Conservation (phyloP, 2,797 vertebrate species). For the Micromesistius poutassou region DNA sequence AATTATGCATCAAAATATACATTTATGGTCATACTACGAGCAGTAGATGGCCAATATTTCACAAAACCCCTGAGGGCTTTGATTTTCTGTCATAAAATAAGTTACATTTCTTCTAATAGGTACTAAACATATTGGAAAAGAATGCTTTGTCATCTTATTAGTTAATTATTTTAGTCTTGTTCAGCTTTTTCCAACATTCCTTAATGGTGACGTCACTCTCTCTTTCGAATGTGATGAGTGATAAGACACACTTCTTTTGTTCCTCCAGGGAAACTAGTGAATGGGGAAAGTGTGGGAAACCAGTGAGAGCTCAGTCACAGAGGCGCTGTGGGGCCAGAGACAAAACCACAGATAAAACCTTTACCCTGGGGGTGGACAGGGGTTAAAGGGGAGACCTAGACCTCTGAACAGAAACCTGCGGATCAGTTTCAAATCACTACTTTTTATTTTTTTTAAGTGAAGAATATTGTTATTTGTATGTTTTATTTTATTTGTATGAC, state of each 20-base stretch:
- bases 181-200: too few species aligned
- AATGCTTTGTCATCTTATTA: background rate
- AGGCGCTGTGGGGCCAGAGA: constrained; percentile 49
- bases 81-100: background rate
- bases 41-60: too few species aligned
- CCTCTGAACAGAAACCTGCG: background rate
- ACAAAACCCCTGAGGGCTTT: too few species aligned
- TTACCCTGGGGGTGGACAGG: constrained; percentile 25
- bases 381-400: background rate
- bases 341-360: constrained; percentile 14
- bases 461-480: background rate
- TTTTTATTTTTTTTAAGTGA: background rate
- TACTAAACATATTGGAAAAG: background rate
- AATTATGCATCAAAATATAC: too few species aligned
- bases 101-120: background rate
- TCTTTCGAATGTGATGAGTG: background rate
- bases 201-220: too few species aligned
- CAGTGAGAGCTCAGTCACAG: constrained; percentile 61
- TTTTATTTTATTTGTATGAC: background rate
- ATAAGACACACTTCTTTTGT: background rate
- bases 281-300: constrained; percentile 64
- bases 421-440: background rate
- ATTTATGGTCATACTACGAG: too few species aligned
- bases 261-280: background rate
- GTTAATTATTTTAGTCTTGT: background rate